These are phyloP conservation scores for Rhinophrynus dorsalis DNA, from an alignment of 2,797 vertebrate genomes.

Conservation along the genomic window DNA sequence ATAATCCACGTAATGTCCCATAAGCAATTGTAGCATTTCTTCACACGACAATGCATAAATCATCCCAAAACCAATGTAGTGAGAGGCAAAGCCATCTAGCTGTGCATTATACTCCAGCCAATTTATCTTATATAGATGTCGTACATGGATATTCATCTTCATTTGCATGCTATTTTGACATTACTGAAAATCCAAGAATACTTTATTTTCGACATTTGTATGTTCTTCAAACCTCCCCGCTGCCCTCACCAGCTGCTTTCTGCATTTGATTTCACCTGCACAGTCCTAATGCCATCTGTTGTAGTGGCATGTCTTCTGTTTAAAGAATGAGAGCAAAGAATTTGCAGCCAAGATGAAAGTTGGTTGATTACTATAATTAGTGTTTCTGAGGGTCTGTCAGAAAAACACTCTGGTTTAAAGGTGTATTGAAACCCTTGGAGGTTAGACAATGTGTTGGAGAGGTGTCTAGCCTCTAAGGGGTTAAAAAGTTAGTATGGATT, in stretches of 20 bases:
- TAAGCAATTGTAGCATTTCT: neutral
- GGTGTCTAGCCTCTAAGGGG: too few species aligned
- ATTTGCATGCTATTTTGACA: slow-evolving; percentile 39
- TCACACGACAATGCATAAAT: slow-evolving; percentile 21
- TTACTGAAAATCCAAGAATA: slow-evolving; percentile 23
- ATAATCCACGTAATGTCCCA: slow-evolving; percentile 1
- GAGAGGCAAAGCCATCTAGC: neutral
- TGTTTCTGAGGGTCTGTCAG: neutral
- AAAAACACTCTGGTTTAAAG: slow-evolving; percentile 56
- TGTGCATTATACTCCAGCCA: neutral
- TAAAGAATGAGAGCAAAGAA: neutral
- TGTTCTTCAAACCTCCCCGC: slow-evolving; percentile 28
- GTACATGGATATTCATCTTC: slow-evolving; percentile 24
- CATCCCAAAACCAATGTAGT: slow-evolving; percentile 1
- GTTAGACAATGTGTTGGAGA: too few species aligned
- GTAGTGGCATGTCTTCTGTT: neutral
- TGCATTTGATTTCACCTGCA: slow-evolving; percentile 37
- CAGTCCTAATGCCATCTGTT: slow-evolving; percentile 27
- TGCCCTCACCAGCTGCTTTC: slow-evolving; percentile 32
- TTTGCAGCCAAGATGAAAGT: slow-evolving; percentile 7
- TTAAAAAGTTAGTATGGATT: too few species aligned
- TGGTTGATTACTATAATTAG: slow-evolving; percentile 2
- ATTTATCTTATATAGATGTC: slow-evolving; percentile 15
- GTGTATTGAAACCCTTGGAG: neutral
- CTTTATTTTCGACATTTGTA: slow-evolving; percentile 8